Evolutionary conservation across 2,113 vertebrate genomes (phyloP), one percentile per base, ranked within the genome.

Genomic region (Camelus dromedarius): DNA sequence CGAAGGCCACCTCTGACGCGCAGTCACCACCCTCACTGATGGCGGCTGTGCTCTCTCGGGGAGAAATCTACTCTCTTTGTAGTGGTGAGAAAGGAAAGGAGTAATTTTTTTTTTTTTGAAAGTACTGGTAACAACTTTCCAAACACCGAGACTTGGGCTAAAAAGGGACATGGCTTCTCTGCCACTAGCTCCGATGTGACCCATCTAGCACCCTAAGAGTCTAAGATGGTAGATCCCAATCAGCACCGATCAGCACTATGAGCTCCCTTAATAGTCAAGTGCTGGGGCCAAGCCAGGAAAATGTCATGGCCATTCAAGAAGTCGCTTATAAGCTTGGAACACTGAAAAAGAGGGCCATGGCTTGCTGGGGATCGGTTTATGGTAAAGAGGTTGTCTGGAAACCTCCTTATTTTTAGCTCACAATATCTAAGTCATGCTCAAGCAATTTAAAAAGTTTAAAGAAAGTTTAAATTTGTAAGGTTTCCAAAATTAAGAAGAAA

Each of bases 401-500:
- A 95, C 38, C 64, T 94, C 90, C 95, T 75, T 42, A 73, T 76
- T 95, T 92, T 91, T 94, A 93, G 81, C 26, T 95, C 66, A 52
- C 26, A 35, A 80, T 82, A 97, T 50, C 66, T 86, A 98, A 95
- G 90, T 83, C 83, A 93, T 75, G 70, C 75, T 95, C 76, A 96
- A 93, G 95, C 88, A 90, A 93, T 93, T 97, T 96, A 48, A 94
- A 90, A 89, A 96, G 79, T n/a, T 81, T 79, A 58, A 83, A 96
- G 66, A 56, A 73, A 79, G 38, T 92, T 90, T 88, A 91, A 84
- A 94, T 94, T 20, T 84, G 16, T 72, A 94, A 96, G 70, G 70
- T 95, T 96, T 95, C 77, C 67, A 93, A 97, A 97, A 72, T 88
- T 52, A 89, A 95, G 76, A 83, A 42, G 46, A 93, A 97, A 95